Base-by-base conservation (phyloP, 2,888 invertebrate genomes). In the Drosophila meridiana region DNA sequence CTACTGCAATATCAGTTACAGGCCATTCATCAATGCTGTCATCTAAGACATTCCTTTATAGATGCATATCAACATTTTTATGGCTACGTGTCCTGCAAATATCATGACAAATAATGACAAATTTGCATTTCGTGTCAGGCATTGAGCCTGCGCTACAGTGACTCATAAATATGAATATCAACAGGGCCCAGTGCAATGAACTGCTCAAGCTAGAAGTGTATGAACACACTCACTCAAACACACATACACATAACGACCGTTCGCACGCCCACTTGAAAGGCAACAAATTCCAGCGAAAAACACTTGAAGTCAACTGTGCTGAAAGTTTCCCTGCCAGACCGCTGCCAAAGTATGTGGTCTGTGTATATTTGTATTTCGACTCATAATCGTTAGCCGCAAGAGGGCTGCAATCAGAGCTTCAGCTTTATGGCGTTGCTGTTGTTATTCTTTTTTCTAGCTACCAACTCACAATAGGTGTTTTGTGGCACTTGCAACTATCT, bases 91-190 rank as follows among this genome's bases (percentile, higher is more conserved):
- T 69, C 68, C 67, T 50, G 74, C 68, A 74, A 73, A 76, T 82
- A 69, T 69, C 86, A 70, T 85, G 84, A 86, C 84, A 84, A 81
- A 86, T 81, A 79, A 73, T 85, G 88, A 77, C 89, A 85, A 86
- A 81, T 86, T 76, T 76, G 70, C 87, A 72, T 80, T 78, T 78
- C 70, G 69, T 79, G 79, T 71, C 83, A 76, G 69, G 82, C 85
- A 75, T 7, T 52, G 72, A 81, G 72, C n/a, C 62, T 67, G 68
- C 61, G 60, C 61, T 30, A 48, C 48, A 68, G 68, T 79, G 78
- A 78, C 62, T 69, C 80, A 83, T 85, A 87, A 84, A 87, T 85
- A 82, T 75, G 73, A 75, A 77, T 83, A 86, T 71, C 81, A 83
- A 74, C 73, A 71, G 60, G 20, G 56, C 40, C 45, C 45, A 50